phyloP scores from a whole-genome alignment of 1,140 invertebrate species.

The Zaprionus davidi region DNA sequence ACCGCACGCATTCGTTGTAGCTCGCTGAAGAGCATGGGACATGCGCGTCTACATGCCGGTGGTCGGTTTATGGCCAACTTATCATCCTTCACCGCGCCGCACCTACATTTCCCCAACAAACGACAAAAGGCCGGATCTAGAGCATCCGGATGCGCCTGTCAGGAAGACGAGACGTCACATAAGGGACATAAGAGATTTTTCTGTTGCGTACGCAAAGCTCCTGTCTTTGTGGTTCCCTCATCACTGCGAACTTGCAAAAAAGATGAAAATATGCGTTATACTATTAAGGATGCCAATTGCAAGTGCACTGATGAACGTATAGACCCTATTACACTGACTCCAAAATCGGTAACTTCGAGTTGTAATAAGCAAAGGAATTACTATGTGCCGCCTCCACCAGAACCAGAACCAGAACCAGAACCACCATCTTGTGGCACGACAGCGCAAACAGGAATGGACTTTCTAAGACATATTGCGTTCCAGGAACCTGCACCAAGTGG shows the following conservation, averaged over 20 bases:
- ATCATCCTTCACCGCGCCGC: background rate
- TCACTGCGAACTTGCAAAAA: too few relatives aligned
- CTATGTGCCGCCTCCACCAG: background rate
- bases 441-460: background rate
- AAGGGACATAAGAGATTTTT: too few relatives aligned
- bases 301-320: too few relatives aligned
- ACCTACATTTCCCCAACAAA: background rate
- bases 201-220: background rate
- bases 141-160: too few relatives aligned
- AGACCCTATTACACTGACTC: too few relatives aligned
- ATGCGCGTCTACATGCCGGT: background rate
- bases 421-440: background rate
- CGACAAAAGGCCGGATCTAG: background rate
- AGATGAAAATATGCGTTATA: too few relatives aligned
- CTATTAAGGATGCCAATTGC: too few relatives aligned
- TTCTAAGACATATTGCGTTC: background rate
- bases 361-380: too few relatives aligned
- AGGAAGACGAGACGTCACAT: too few relatives aligned
- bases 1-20: slow-evolving; percentile 17
- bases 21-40: background rate
- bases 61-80: background rate
- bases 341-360: too few relatives aligned
- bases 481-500: background rate
- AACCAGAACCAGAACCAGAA: background rate
- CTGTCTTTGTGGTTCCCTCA: slow-evolving; percentile 17